A percentile compares a stretch with the other conserved stretches of the same genome.
These are phyloP conservation scores for Tetraodon nigroviridis DNA, from an alignment of 2,113 vertebrate species.

Conservation along the genomic window DNA sequence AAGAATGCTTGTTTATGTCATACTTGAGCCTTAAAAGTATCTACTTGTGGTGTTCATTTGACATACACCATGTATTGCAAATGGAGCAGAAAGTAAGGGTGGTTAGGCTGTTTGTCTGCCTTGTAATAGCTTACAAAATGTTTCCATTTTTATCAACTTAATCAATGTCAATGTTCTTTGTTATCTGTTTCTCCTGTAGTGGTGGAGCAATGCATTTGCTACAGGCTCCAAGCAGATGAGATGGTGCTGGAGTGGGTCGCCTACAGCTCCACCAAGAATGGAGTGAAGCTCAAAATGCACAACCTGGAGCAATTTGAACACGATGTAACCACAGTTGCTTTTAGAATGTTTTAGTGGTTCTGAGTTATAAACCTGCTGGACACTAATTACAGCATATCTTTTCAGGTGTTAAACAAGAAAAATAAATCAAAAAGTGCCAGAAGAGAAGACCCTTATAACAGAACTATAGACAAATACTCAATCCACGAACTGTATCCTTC, in stretches of 20 bases:
- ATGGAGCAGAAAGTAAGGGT: background rate
- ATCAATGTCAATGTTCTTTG: background rate
- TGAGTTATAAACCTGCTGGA: background rate
- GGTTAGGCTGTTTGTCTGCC: background rate
- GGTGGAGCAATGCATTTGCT: slow-evolving; percentile 80
- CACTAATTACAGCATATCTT: background rate
- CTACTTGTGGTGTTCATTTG: too few relatives aligned
- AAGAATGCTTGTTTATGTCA: too few relatives aligned
- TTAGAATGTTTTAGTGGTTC: background rate
- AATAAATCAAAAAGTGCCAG: slow-evolving; percentile 49
- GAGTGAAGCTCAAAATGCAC: slow-evolving; percentile 57
- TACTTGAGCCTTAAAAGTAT: too few relatives aligned
- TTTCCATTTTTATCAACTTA: background rate
- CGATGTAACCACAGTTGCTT: slow-evolving; percentile 68
- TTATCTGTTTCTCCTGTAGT: slow-evolving; percentile 61
- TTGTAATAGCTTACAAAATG: background rate
- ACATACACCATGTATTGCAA: too few relatives aligned
- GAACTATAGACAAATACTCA: slow-evolving; percentile 70
- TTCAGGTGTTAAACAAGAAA: slow-evolving; percentile 78
- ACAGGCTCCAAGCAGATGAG: slow-evolving; percentile 64
- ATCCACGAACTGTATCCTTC: slow-evolving; percentile 86
- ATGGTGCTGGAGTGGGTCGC: slow-evolving; percentile 83
- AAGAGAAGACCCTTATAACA: slow-evolving; percentile 55
- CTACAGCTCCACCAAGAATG: slow-evolving; percentile 73
- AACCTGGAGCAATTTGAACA: slow-evolving; percentile 80